Base-by-base conservation (phyloP, 2,888 invertebrate species). In the Dascillus cervinus region DNA sequence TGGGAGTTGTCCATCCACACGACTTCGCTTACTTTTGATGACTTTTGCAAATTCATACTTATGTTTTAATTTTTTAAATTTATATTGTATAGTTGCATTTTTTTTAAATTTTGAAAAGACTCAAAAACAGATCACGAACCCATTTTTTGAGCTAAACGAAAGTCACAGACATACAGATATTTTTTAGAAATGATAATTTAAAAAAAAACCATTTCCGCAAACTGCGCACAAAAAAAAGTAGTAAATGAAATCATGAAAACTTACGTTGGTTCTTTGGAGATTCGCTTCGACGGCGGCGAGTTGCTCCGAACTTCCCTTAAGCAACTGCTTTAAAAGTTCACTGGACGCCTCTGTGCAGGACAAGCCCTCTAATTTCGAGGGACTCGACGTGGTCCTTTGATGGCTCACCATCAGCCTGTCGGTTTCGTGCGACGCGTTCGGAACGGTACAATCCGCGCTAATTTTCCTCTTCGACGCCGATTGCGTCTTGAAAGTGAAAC, bases 261-360 rank as follows among this genome's bases (percentile, higher is more conserved):
- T 61, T 51, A 64, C 62, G 44, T 58, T 59, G 34, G 52, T 50
- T 34, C 54, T 41, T 39, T 56, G 59, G 33, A 52, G 47, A 36
- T 53, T 55, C n/a, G 46, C 44, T 29, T 57, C 69, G 55, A 75
- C 71, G 39, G 77, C 73, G 9, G 82, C 76, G 32, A 83, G 67
- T 44, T 82, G 78, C 59, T 87, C 87, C 21, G 86, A 86, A 51
- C 84, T 84, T 32, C 85, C 86, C 43, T 82, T 73, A 25, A 87
- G 71, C 39, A 87, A 66, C 58, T 85, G 82, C 23, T 84, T 84
- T 37, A 87, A 68, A 37, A 86, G 66, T 56, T 85, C 83, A 9
- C 71, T 75, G 37, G 75, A 75, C 6, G 77, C 70, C 41, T 70
- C 71, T 8, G 67, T 42, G 30, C 54, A 52, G 10, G 49, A 42